A percentile compares a stretch with the other conserved stretches of the same genome.
phyloP scores from a whole-genome alignment of 2,113 vertebrate genomes.

The Myrmecobius fasciatus region DNA sequence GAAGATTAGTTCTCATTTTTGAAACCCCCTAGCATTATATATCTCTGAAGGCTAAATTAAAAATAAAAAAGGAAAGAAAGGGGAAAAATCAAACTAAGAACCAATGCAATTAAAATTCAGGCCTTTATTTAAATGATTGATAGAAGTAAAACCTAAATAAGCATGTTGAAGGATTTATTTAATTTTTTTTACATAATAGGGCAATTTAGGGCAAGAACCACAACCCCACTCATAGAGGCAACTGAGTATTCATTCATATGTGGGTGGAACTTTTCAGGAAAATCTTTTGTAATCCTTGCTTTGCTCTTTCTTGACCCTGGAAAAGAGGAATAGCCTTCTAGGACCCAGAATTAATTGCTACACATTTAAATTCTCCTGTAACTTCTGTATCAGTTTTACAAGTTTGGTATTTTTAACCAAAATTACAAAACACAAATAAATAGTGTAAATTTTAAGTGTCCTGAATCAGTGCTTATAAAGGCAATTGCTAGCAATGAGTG shows the following conservation, averaged over 20 bases:
- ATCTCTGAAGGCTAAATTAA: constrained; percentile 49
- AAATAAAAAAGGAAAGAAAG: not conserved
- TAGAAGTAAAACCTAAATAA: constrained; percentile 45
- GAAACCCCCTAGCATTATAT: constrained; percentile 52
- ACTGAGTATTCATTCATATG: not conserved
- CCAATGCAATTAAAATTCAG: constrained; percentile 66
- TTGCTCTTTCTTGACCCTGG: constrained; percentile 37
- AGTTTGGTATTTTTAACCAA: not conserved
- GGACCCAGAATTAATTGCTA: not conserved
- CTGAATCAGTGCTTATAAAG: not conserved
- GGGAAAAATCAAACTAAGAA: constrained; percentile 47
- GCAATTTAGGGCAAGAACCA: constrained; percentile 38
- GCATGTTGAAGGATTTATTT: constrained; percentile 49
- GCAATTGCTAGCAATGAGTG: not conserved
- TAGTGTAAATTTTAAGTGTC: not conserved
- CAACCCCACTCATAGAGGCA: constrained; percentile 38
- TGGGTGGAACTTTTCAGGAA: not conserved
- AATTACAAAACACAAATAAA: not conserved
- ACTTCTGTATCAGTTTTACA: not conserved
- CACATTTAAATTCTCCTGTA: not conserved
- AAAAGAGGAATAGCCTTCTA: not conserved
- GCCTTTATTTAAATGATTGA: constrained; percentile 47
- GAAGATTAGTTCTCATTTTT: constrained; percentile 69
- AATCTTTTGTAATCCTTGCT: not conserved
- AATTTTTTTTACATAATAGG: constrained; percentile 32